Conservation (phyloP, 2,113 vertebrate species). For the Aspidoscelis tigris region DNA sequence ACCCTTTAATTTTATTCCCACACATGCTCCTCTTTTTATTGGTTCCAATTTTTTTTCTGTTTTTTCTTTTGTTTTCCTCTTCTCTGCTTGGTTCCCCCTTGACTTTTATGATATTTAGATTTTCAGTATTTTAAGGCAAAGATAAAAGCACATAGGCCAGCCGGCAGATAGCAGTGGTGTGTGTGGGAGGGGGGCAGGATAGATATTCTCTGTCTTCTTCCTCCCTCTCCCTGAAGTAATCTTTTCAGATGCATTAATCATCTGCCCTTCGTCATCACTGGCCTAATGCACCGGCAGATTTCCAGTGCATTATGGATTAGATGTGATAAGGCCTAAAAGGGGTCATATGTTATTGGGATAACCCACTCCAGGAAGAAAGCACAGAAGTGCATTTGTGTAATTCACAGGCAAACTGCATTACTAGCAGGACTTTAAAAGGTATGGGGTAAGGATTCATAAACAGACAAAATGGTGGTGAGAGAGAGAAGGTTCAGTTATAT, state of each 20-base stretch:
- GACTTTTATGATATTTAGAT: too few relatives aligned
- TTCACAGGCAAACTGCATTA: conserved; percentile 29
- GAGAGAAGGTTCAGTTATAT: background rate
- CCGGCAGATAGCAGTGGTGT: conserved; percentile 45
- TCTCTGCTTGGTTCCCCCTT: background rate
- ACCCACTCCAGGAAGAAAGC: background rate
- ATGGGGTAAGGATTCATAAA: conserved; percentile 37
- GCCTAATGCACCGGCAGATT: background rate
- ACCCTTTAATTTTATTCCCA: background rate
- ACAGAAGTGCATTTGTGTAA: background rate
- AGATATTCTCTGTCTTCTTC: background rate
- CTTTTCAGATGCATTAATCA: background rate
- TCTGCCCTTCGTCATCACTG: background rate
- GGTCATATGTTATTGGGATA: conserved; percentile 15
- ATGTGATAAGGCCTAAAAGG: conserved; percentile 13
- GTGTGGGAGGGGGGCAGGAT: background rate
- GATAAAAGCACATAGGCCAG: background rate
- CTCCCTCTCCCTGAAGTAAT: conserved; percentile 1
- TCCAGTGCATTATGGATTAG: conserved; percentile 35
- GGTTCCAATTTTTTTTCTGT: background rate
- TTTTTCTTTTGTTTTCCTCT: background rate
- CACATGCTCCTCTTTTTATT: background rate
- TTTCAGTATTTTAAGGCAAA: background rate
- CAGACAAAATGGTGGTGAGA: background rate
- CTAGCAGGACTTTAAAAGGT: conserved; percentile 13